Evolutionary conservation across 2,888 invertebrate genomes (phyloP).

Genomic region (Ichneumoninae sp.): DNA sequence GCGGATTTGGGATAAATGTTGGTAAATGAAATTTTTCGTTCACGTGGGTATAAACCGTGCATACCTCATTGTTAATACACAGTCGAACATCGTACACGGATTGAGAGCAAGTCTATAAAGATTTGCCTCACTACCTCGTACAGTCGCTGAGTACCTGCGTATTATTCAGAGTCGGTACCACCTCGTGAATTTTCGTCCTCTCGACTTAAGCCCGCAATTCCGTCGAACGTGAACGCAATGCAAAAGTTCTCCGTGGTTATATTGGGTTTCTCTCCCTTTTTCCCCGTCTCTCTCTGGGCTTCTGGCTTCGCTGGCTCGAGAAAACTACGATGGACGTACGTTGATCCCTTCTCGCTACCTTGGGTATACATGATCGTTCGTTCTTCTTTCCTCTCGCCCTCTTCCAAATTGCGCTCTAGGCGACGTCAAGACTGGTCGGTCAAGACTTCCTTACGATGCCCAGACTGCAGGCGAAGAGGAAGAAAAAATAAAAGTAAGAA

Average conservation of each 20-base stretch:
- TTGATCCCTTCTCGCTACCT: slow-evolving; percentile 21
- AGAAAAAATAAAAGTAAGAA: slow-evolving; percentile 32
- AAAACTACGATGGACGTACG: slow-evolving; percentile 22
- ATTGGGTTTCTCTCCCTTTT: not conserved
- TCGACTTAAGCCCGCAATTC: slow-evolving; percentile 60
- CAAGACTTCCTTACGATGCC: slow-evolving; percentile 11
- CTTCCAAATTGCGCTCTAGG: not conserved
- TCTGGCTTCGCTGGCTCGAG: not conserved
- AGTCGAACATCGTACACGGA: not conserved
- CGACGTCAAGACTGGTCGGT: slow-evolving; percentile 3
- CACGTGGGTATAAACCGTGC: not conserved
- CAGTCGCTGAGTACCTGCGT: slow-evolving; percentile 55
- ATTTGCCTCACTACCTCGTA: slow-evolving; percentile 12
- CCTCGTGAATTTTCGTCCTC: slow-evolving; percentile 64
- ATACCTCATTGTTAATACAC: not conserved
- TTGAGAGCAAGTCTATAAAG: slow-evolving; percentile 38
- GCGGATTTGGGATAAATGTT: not conserved
- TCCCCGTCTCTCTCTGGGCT: not conserved
- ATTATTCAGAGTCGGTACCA: slow-evolving; percentile 64
- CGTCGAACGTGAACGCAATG: slow-evolving; percentile 63
- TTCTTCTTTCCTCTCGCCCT: not conserved
- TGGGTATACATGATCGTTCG: slow-evolving; percentile 16
- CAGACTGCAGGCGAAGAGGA: slow-evolving; percentile 26
- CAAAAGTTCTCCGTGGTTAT: slow-evolving; percentile 42
- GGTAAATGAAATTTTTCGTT: not conserved